Evolutionary conservation across 2,797 vertebrate species (phyloP).

Genomic region (Pampus argenteus): DNA sequence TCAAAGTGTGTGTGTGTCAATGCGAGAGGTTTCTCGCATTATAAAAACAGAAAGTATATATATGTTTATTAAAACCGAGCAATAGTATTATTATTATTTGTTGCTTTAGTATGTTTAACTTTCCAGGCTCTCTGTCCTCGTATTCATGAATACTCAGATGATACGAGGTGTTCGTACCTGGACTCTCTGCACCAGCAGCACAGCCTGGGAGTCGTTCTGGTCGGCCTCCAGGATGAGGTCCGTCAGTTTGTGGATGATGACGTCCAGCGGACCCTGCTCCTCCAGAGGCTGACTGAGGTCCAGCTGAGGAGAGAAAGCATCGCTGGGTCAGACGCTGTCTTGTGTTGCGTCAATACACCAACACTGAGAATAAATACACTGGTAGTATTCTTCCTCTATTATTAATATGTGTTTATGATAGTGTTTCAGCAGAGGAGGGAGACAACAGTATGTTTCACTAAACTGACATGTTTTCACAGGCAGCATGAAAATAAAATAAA

Average conservation of each 20-base stretch:
- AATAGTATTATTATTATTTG: too few species aligned
- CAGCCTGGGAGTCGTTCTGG: constrained; percentile 95
- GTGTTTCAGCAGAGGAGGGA: neutral
- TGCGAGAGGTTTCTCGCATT: too few species aligned
- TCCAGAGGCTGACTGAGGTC: constrained; percentile 95
- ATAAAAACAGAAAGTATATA: too few species aligned
- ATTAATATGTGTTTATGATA: neutral
- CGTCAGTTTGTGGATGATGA: constrained; percentile 99
- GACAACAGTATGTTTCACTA: neutral
- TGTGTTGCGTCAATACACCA: neutral
- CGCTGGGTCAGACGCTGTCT: constrained; percentile 40
- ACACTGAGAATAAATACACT: too few species aligned
- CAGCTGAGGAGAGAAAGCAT: constrained; percentile 82
- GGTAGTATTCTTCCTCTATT: neutral
- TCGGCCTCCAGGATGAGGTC: constrained; percentile 98
- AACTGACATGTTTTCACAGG: constrained; percentile 8
- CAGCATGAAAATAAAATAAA: neutral
- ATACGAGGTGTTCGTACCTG: constrained; percentile 84
- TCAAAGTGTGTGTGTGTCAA: too few species aligned
- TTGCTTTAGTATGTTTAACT: too few species aligned
- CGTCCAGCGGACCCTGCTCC: constrained; percentile 96
- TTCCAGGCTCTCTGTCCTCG: neutral
- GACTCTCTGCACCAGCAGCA: constrained; percentile 93
- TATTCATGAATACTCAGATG: neutral
- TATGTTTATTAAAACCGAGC: neutral